Base-by-base conservation (phyloP, 37 sponge, comb jelly and placozoan genomes). In the Geodia barretti region DNA sequence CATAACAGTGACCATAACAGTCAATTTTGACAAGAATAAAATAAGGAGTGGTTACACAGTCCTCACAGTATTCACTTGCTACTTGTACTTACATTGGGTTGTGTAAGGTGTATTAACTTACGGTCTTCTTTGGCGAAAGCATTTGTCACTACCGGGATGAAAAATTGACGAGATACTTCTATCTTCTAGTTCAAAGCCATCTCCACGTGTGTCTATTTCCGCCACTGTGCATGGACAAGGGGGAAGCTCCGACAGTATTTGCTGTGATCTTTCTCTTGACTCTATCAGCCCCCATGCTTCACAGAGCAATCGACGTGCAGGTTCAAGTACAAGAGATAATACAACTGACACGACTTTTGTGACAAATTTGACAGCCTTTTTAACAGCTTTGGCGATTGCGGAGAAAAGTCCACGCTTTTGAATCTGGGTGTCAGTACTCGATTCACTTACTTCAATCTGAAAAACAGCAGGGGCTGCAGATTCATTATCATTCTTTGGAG, bases 181-280 rank as follows among this genome's bases (percentile, higher is more conserved):
- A n/a, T n/a, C n/a, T n/a, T n/a, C n/a, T n/a, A n/a, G n/a, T n/a
- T n/a, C n/a, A n/a, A n/a, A n/a, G n/a, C n/a, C n/a, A n/a, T n/a
- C n/a, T n/a, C n/a, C n/a, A n/a, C n/a, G n/a, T n/a, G n/a, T n/a
- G n/a, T n/a, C n/a, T n/a, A n/a, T n/a, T 77, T 64, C 64, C 23
- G 21, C 1, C 41, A 39, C 73, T 28, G 60, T 71, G 17, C 62
- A 64, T 41, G 86, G 86, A 63, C 86, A 85, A 25, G 79, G 64
- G 26, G 59, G 74, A n/a, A 83, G 66, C 35, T 58, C 67, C 4
- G 26, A 9, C 38, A 85, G 72, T 3, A 61, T 37, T 33, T n/a
- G n/a, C 65, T 65, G 68, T 20, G 42, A 36, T 60, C n/a, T 35
- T 28, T 29, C 65, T 24, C 29, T 14, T 26, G 75, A 26, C 37